phyloP scores from a whole-genome alignment of 1,140 invertebrate genomes.

The Steinernema feltiae region DNA sequence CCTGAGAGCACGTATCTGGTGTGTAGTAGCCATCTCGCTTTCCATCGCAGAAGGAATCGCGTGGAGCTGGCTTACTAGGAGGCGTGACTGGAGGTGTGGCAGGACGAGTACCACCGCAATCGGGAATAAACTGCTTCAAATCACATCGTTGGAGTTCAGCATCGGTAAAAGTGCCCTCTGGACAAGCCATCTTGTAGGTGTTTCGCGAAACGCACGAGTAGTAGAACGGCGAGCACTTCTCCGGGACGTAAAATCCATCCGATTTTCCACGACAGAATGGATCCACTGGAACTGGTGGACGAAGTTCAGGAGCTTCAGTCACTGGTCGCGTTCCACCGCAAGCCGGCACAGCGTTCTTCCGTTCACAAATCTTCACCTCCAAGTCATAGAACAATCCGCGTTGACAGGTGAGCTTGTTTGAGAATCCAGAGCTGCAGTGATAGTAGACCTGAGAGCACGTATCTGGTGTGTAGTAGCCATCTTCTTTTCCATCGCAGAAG shows the following conservation, averaged over 20 bases:
- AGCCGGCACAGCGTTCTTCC: not conserved
- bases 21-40: conserved; percentile 18
- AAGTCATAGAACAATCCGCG: not conserved
- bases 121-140: not conserved
- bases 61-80: no score
- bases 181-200: not conserved
- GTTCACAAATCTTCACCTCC: not conserved
- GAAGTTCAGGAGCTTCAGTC: no score
- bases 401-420: not conserved
- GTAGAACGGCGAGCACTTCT: not conserved
- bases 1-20: not conserved
- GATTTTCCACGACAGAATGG: not conserved
- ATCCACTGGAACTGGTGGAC: no score
- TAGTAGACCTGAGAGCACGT: not conserved
- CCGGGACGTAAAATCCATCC: not conserved
- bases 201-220: not conserved
- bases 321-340: not conserved
- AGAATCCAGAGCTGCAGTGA: not conserved
- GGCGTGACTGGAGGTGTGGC: not conserved
- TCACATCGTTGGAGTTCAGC: not conserved
- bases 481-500: conserved; percentile 22
- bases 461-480: not conserved
- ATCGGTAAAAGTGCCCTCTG: not conserved
- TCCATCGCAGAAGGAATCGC: no score
- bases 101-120: not conserved